phyloP scores from a whole-genome alignment of 2,797 vertebrate species.

The Gallinago nigripennis region DNA sequence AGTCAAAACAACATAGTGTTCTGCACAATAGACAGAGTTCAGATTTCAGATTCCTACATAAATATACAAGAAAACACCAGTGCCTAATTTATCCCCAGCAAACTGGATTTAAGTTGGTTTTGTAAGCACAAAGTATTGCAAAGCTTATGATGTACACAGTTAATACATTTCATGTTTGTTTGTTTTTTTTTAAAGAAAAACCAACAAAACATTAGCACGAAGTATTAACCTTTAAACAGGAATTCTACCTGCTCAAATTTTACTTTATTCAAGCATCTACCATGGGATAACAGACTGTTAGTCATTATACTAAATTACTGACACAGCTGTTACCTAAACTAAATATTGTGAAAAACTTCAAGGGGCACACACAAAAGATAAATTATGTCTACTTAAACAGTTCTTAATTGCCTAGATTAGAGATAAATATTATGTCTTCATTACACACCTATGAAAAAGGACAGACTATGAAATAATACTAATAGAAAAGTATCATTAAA shows the following conservation, averaged over 20 bases:
- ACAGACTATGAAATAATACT: background rate
- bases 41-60: background rate
- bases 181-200: background rate
- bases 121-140: background rate
- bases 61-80: background rate
- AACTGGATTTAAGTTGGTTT: background rate
- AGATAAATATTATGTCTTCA: background rate
- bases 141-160: background rate
- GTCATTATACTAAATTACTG: background rate
- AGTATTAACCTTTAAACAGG: background rate
- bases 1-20: background rate
- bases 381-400: background rate
- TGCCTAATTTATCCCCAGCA: background rate
- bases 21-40: background rate
- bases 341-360: background rate
- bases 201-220: background rate
- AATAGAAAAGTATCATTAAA: background rate
- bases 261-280: background rate
- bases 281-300: background rate
- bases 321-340: background rate
- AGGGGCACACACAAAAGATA: background rate
- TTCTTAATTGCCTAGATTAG: background rate
- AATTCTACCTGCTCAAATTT: background rate
- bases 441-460: background rate
- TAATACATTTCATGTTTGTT: background rate